Percentiles rank a stretch among this genome's conserved stretches.
phyloP scores from a whole-genome alignment of 2,888 invertebrate genomes.

The Ischnura elegans region DNA sequence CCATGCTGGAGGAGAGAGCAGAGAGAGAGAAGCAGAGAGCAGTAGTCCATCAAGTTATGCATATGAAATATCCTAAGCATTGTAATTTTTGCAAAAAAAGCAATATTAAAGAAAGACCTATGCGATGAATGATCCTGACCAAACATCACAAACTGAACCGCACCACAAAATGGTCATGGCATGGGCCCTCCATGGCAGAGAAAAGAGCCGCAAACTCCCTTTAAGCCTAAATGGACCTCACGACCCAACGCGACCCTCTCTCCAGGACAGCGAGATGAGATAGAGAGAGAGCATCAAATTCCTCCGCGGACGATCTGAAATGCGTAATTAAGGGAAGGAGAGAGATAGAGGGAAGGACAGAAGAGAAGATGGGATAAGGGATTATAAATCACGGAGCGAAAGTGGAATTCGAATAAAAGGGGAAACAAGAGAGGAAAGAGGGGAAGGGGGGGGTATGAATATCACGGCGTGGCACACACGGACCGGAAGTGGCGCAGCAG shows the following conservation, averaged over 20 bases:
- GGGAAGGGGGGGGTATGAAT: not conserved
- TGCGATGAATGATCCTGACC: too few relatives aligned
- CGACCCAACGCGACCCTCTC: not conserved
- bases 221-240: not conserved
- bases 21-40: too few relatives aligned
- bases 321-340: not conserved
- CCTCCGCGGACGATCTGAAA: not conserved
- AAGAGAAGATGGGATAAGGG: not conserved
- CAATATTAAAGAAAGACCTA: too few relatives aligned
- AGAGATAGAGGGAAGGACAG: not conserved
- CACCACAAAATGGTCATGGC: not conserved
- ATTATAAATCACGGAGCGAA: slow-evolving; percentile 15
- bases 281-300: not conserved
- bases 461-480: not conserved
- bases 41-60: too few relatives aligned
- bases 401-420: slow-evolving; percentile 15
- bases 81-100: too few relatives aligned
- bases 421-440: not conserved
- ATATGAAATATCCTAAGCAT: too few relatives aligned
- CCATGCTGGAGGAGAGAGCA: too few relatives aligned
- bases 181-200: not conserved
- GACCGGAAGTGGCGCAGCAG: not conserved
- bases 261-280: not conserved
- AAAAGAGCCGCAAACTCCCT: not conserved
- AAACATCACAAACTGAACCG: too few relatives aligned